Evolutionary conservation across 2,888 invertebrate genomes (phyloP).

Genomic region (Mesopsocus fuscifrons): DNA sequence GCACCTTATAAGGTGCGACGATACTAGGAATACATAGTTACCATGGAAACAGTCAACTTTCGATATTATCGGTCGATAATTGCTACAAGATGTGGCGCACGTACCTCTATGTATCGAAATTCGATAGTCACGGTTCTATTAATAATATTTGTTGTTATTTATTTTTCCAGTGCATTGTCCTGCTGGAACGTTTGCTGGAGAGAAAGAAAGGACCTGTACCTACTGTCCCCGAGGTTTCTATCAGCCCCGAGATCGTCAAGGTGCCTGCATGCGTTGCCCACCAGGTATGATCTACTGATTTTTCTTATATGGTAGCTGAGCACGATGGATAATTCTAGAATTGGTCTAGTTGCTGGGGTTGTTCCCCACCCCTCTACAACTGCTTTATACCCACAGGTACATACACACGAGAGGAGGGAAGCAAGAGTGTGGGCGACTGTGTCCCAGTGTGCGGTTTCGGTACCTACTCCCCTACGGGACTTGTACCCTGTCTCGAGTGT

Average conservation of each 20-base stretch:
- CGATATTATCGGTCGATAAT: too few species aligned
- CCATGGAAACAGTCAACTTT: too few species aligned
- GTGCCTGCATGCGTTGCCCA: constrained; percentile 77
- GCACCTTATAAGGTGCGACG: constrained; percentile 1
- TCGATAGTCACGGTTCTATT: not conserved
- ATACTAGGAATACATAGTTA: too few species aligned
- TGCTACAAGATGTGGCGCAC: too few species aligned
- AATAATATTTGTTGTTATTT: constrained; percentile 12
- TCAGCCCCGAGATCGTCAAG: constrained; percentile 81
- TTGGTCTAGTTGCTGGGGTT: too few species aligned
- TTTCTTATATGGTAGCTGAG: too few species aligned
- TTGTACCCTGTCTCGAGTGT: constrained; percentile 87
- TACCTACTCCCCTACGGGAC: constrained; percentile 84
- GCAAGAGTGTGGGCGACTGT: constrained; percentile 69
- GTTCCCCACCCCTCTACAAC: too few species aligned
- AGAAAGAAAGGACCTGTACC: constrained; percentile 78
- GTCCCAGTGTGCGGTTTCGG: constrained; percentile 91
- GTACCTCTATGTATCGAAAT: too few species aligned
- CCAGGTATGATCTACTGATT: too few species aligned
- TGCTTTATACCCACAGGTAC: too few species aligned
- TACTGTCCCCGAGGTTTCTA: constrained; percentile 84
- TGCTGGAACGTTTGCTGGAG: constrained; percentile 82
- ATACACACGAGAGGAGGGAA: constrained; percentile 74
- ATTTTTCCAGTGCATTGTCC: constrained; percentile 73
- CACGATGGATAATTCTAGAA: too few species aligned